phyloP scores from a whole-genome alignment of 2,888 invertebrate species.

The Cryptocheilus praepositus region DNA sequence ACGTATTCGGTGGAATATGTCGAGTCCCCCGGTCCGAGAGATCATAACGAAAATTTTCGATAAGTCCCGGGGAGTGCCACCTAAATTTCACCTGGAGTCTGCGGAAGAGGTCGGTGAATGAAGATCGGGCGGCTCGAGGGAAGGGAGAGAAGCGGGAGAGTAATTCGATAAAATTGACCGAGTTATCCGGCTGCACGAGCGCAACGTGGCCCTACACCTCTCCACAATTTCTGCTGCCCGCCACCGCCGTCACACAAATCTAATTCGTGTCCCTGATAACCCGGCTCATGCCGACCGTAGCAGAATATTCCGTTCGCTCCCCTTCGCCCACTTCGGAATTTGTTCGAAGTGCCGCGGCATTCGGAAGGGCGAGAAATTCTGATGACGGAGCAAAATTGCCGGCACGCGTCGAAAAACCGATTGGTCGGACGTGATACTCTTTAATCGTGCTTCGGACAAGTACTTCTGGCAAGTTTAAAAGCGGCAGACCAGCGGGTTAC shows the following conservation, averaged over 20 bases:
- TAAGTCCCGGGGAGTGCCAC: too few relatives aligned
- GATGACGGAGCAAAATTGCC: neutral
- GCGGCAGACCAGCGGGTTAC: too few relatives aligned
- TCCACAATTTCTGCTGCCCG: slow-evolving; percentile 28
- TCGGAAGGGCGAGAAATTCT: too few relatives aligned
- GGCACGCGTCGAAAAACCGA: slow-evolving; percentile 8
- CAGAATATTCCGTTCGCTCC: slow-evolving; percentile 40
- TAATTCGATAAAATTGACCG: slow-evolving; percentile 58
- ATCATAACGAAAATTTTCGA: too few relatives aligned
- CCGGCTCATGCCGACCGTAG: slow-evolving; percentile 37
- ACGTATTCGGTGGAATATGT: too few relatives aligned
- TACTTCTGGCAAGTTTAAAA: too few relatives aligned
- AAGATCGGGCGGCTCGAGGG: neutral
- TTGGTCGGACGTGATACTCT: too few relatives aligned
- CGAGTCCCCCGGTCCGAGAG: too few relatives aligned
- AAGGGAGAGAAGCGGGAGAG: slow-evolving; percentile 16
- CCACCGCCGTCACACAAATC: slow-evolving; percentile 50
- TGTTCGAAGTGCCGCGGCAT: slow-evolving; percentile 17
- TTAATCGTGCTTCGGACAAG: too few relatives aligned
- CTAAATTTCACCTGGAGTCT: too few relatives aligned
- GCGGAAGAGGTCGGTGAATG: too few relatives aligned
- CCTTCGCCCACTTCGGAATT: slow-evolving; percentile 24
- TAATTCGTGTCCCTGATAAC: slow-evolving; percentile 54
- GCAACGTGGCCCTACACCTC: slow-evolving; percentile 10
- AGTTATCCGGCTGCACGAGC: slow-evolving; percentile 46